Base-by-base conservation (phyloP, 2,888 invertebrate species). In the Clivina fossor region DNA sequence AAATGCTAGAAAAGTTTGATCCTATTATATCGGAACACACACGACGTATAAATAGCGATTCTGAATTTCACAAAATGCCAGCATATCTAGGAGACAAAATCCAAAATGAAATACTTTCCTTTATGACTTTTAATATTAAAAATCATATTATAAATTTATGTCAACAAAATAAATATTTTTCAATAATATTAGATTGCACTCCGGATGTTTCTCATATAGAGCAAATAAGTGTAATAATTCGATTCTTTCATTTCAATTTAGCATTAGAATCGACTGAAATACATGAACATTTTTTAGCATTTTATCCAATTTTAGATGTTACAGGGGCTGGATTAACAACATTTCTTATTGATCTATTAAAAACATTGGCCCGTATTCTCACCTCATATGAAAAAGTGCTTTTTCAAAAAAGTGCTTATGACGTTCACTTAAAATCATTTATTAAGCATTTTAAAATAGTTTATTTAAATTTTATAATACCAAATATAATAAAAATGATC, bases 181-280 rank as follows among this genome's bases (percentile, higher is more conserved):
- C 56, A 16, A 19, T 56, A 33, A 54, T 55, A 41, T 32, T 56
- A 33, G 41, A 56, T 40, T 56, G 56, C 32, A 56, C 56, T 26
- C 55, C 47, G 5, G 47, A 47, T 15, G 15, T 50, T 7, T 22
- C n/a, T 5, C 37, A 37, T 26, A 47, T 43, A 16, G 66, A 67
- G 51, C 64, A 68, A 61, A 57, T 67, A 35, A 61, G 57, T 43
- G 28, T 64, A 35, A 59, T 64, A 18, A 55, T 65, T 30, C 44
- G 63, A 59, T 62, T 57, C 56, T 60, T 62, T 35, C 30, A 60
- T 59, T 59, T 61, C 20, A 59, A 58, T 46, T 50, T 35, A 41
- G 54, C 55, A 49, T 54, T 47, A 38, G 57, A 35, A 57, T 49
- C 56, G 43, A 40, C 58, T 28, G 57, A 58, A 57, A 50, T 60